These are phyloP conservation scores for Harpalus rufipes DNA, from an alignment of 2,888 invertebrate genomes.

Conservation along the genomic window DNA sequence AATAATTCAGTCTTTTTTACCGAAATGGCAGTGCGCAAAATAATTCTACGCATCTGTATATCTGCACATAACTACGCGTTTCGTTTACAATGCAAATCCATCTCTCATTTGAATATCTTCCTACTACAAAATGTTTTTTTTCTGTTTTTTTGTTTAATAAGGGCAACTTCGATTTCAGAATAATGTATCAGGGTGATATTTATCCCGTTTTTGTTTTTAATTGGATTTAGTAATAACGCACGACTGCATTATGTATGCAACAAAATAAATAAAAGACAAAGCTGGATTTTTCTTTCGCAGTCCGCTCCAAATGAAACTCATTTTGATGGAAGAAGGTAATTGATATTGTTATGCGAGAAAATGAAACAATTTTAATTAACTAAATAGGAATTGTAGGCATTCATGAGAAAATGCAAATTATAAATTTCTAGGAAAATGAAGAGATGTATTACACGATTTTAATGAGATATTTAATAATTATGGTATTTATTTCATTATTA, in stretches of 20 bases:
- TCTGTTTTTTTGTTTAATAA: slow-evolving; percentile 28
- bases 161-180: slow-evolving; percentile 46
- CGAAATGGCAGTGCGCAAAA: not conserved
- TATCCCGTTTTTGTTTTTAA: slow-evolving; percentile 28
- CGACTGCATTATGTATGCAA: slow-evolving; percentile 12
- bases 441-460: not conserved
- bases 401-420: not conserved
- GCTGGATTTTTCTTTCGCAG: slow-evolving; percentile 1
- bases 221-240: slow-evolving; percentile 39
- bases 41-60: not conserved
- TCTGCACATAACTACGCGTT: slow-evolving; percentile 42
- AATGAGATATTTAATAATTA: no score
- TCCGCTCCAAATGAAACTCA: not conserved
- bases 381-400: not conserved
- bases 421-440: not conserved
- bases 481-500: no score
- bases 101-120: slow-evolving; percentile 54
- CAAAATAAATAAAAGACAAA: slow-evolving; percentile 3
- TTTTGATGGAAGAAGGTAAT: slow-evolving; percentile 6
- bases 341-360: slow-evolving; percentile 1
- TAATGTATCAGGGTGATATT: slow-evolving; percentile 46
- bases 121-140: slow-evolving; percentile 29
- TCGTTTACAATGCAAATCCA: slow-evolving; percentile 57
- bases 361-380: not conserved
- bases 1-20: no score